Conservation (phyloP, 30 jellyfish, hydroid and myxozoan genomes). For the Turritopsis dohrnii region DNA sequence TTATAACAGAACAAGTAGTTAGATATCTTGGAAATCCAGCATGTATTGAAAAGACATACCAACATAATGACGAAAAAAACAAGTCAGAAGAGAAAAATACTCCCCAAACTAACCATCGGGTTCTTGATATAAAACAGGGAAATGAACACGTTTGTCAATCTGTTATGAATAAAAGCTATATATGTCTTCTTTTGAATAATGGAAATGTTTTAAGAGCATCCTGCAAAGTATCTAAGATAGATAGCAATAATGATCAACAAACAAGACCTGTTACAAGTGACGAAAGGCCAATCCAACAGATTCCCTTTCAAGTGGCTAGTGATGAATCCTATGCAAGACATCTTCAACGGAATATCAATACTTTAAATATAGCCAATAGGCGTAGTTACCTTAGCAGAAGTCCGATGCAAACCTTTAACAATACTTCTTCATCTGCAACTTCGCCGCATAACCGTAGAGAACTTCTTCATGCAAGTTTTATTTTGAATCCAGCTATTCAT, state of each 20-base stretch:
- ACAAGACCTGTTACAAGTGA: neutral
- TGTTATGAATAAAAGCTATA: conserved; percentile 23
- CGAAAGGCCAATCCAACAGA: neutral
- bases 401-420: conserved; percentile 16
- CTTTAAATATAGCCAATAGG: neutral
- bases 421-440: neutral
- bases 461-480: neutral
- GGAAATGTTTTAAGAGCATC: conserved; percentile 12
- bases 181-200: conserved; percentile 9
- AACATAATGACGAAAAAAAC: neutral
- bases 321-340: conserved; percentile 21
- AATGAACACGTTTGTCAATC: conserved; percentile 3
- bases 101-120: conserved; percentile 3
- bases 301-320: conserved; percentile 22
- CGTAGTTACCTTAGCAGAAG: conserved; percentile 10
- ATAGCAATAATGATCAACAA: conserved; percentile 1
- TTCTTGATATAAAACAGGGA: conserved; percentile 11
- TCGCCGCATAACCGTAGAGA: conserved; percentile 5
- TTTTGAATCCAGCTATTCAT: conserved; percentile 7
- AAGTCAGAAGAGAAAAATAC: neutral
- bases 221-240: neutral
- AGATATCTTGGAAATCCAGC: conserved; percentile 14
- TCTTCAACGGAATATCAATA: conserved; percentile 2
- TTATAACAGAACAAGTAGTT: conserved; percentile 8
- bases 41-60: neutral